These are phyloP conservation scores for Andrena bucephala DNA, from an alignment of 2,888 invertebrate species.

Conservation along the genomic window DNA sequence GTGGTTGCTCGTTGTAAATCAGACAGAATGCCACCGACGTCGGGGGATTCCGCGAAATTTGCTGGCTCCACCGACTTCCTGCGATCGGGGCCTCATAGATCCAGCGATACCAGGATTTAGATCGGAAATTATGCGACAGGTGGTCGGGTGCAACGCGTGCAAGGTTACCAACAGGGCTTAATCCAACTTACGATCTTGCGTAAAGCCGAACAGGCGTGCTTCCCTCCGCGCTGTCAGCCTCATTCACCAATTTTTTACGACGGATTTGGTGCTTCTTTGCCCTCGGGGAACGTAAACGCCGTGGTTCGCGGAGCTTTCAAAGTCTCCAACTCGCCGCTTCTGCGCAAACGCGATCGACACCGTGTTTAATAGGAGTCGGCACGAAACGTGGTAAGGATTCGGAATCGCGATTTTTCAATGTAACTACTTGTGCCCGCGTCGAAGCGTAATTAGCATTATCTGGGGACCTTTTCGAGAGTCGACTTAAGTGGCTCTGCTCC, in stretches of 20 bases:
- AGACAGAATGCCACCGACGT: slow-evolving; percentile 25
- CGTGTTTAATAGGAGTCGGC: not conserved
- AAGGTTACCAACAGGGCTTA: slow-evolving; percentile 51
- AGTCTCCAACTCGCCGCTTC: no score
- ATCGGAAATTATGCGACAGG: slow-evolving; percentile 67
- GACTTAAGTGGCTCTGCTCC: slow-evolving; percentile 18
- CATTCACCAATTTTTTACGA: not conserved
- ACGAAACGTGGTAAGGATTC: not conserved
- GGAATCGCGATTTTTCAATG: slow-evolving; percentile 24
- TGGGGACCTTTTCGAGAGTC: not conserved
- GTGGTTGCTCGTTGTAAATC: slow-evolving; percentile 11
- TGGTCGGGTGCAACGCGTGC: slow-evolving; percentile 60
- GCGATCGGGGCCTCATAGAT: slow-evolving; percentile 11
- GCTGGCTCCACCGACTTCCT: slow-evolving; percentile 7
- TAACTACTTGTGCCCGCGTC: not conserved
- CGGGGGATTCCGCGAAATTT: slow-evolving; percentile 34
- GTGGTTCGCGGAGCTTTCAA: not conserved
- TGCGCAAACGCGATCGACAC: no score
- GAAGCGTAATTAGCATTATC: slow-evolving; percentile 35
- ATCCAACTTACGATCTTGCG: slow-evolving; percentile 68
- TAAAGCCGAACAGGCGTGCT: slow-evolving; percentile 31
- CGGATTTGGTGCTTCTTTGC: not conserved
- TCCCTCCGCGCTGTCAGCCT: not conserved
- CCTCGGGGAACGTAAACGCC: not conserved
- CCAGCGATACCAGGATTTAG: slow-evolving; percentile 39